Percentiles rank a stretch among this genome's conserved stretches.
Conservation (phyloP, 2,113 vertebrate species). For the Festucalex cinctus region DNA sequence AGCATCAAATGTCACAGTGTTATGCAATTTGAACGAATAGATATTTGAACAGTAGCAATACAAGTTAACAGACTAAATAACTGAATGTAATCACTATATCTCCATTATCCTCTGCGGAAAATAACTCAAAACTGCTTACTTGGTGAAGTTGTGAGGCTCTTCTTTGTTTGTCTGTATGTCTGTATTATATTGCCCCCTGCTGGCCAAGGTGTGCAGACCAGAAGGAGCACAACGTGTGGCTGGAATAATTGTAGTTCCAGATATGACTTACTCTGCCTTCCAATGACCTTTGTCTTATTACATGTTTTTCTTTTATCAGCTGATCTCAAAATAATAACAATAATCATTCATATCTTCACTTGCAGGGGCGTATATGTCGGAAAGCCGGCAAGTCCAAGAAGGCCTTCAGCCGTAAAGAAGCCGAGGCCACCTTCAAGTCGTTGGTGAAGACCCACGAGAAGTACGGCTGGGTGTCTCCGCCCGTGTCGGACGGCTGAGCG, state of each 20-base stretch:
- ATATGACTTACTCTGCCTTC: not conserved
- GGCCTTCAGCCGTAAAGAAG: constrained; percentile 99
- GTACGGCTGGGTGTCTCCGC: constrained; percentile 98
- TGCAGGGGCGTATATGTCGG: constrained; percentile 95
- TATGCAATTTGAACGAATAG: too few relatives aligned
- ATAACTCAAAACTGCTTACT: too few relatives aligned
- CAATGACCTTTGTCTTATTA: not conserved
- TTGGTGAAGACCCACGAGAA: constrained; percentile 99
- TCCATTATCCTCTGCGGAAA: too few relatives aligned
- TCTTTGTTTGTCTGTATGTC: too few relatives aligned
- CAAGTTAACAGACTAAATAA: too few relatives aligned
- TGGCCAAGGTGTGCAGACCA: too few relatives aligned
- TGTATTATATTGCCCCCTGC: too few relatives aligned
- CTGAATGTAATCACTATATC: too few relatives aligned
- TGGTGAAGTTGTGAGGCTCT: too few relatives aligned
- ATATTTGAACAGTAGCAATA: too few relatives aligned
- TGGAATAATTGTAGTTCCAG: not conserved
- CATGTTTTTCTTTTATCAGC: too few relatives aligned
- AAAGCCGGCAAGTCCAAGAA: constrained; percentile 99
- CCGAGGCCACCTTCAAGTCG: constrained; percentile 98
- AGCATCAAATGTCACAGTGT: not conserved
- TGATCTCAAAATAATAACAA: not conserved
- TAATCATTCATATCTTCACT: constrained; percentile 11
- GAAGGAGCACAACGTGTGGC: too few relatives aligned
- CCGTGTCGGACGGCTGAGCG: constrained; percentile 93